Percentiles rank a stretch among this genome's conserved stretches.
Evolutionary conservation across 1,140 invertebrate species (phyloP).

Genomic region (Heliconius himera): DNA sequence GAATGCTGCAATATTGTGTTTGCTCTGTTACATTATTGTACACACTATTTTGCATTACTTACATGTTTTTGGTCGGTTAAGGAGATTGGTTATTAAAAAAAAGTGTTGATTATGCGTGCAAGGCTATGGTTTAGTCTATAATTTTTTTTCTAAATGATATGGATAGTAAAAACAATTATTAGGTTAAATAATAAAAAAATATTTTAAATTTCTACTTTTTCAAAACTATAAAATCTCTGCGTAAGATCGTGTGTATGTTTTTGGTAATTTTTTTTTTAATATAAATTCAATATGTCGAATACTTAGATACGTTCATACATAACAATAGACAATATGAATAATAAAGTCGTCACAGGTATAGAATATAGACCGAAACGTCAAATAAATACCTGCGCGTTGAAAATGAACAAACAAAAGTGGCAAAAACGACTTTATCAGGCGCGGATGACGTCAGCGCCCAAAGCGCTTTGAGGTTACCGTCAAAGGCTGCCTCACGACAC

Average conservation of each 20-base stretch:
- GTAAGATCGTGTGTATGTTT: too few relatives aligned
- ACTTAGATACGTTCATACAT: too few relatives aligned
- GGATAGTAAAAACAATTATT: too few relatives aligned
- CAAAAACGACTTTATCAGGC: conserved; percentile 49
- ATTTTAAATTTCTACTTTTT: too few relatives aligned
- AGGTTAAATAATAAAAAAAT: too few relatives aligned
- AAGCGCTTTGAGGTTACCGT: conserved; percentile 54
- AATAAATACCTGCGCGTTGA: conserved; percentile 46
- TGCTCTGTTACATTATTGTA: neutral
- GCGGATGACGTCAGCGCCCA: conserved; percentile 46
- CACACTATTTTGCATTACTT: conserved; percentile 6
- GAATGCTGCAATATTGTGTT: conserved; percentile 20
- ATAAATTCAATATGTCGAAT: too few relatives aligned
- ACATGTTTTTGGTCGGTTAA: neutral
- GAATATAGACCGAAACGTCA: conserved; percentile 19
- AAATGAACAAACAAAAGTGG: conserved; percentile 48
- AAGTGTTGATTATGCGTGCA: too few relatives aligned
- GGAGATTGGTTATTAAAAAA: too few relatives aligned
- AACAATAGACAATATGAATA: conserved; percentile 17
- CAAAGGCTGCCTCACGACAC: conserved; percentile 51
- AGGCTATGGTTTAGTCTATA: too few relatives aligned
- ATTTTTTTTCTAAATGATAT: too few relatives aligned
- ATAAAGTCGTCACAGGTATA: conserved; percentile 13
- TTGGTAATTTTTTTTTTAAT: too few relatives aligned
- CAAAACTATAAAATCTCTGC: too few relatives aligned